Percentiles rank a stretch among this genome's conserved stretches.
Conservation (phyloP, 92 coral and sea anemone genomes). For the Porites evermanni region DNA sequence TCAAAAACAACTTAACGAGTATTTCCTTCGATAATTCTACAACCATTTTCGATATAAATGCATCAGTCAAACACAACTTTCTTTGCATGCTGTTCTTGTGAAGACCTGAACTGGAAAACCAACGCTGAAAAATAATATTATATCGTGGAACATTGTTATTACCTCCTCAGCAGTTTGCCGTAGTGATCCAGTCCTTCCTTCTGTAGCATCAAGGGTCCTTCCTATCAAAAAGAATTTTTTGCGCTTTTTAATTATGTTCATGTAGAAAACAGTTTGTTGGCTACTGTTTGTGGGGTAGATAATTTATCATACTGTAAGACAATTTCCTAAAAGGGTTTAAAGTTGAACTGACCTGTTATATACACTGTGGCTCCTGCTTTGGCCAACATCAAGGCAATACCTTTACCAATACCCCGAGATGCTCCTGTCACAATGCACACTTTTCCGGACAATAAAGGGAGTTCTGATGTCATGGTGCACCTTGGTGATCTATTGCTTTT, state of each 20-base stretch:
- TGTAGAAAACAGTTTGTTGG: no score
- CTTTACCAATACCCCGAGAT: conserved; percentile 93
- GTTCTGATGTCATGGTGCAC: conserved; percentile 59
- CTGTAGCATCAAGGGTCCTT: conserved; percentile 67
- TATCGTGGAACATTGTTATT: background rate
- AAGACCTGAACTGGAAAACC: background rate
- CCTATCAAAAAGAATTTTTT: conserved; percentile 31
- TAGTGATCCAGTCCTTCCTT: conserved; percentile 75
- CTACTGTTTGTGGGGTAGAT: no score
- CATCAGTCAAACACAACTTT: no score
- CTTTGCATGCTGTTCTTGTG: no score
- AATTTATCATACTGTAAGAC: no score
- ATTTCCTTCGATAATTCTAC: no score
- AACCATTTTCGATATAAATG: no score
- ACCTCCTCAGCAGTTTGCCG: conserved; percentile 77
- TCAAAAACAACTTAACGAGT: no score
- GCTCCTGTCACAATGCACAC: conserved; percentile 98
- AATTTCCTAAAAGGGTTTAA: background rate
- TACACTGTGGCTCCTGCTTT: conserved; percentile 98
- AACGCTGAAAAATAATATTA: background rate
- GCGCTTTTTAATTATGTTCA: no score
- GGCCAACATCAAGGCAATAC: conserved; percentile 87
- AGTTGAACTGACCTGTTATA: conserved; percentile 77
- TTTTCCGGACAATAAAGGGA: conserved; percentile 79
- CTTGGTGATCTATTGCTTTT: conserved; percentile 1